Evolutionary conservation across 2,888 invertebrate genomes (phyloP), one percentile per base, ranked within the genome.

Genomic region (Diplolepis rosae): DNA sequence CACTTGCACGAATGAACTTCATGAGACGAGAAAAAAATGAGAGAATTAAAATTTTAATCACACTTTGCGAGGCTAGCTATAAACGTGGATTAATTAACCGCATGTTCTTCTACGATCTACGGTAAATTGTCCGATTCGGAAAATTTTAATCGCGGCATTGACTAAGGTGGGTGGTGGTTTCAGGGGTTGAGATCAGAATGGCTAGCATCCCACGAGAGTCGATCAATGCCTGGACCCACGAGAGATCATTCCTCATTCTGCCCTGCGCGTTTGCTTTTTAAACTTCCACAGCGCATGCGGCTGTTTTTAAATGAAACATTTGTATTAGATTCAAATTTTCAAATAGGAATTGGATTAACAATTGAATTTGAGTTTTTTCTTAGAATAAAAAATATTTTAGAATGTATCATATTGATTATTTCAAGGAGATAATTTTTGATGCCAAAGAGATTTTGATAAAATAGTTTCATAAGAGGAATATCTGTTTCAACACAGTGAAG

Each of bases 171-270:
- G 75, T 74, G 77, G 76, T 69, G 79, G 79, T 74, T 80, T 78
- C 77, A 77, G 80, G 80, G 79, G 78, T 80, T 71, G 74, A 73
- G 78, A 78, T 79, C 75, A 72, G 76, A 80, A 78, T 78, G 80
- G 77, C 77, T 77, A 78, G 78, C 79, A 75, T 78, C 76, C 77
- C 77, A 39, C 69, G 61, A 77, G 74, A 70, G 77, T 75, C 77
- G 80, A 80, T 80, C 80, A 79, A 80, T 80, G 79, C 70, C 79
- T 65, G 35, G 24, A 48, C 28, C 50, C 15, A 22, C 48, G 66
- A 66, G 39, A 61, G 15, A 15, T 27, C 4, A 13, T 42, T 61
- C 24, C 39, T 9, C 27, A 35, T 39, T 61, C 22, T 24, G 13
- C 35, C 39, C 24, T 61, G 61, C 61, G 61, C 61, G 28, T 54